Percentiles rank a stretch among this genome's conserved stretches.
phyloP scores from a whole-genome alignment of 1,140 invertebrate species.

The Leucophenga varia region DNA sequence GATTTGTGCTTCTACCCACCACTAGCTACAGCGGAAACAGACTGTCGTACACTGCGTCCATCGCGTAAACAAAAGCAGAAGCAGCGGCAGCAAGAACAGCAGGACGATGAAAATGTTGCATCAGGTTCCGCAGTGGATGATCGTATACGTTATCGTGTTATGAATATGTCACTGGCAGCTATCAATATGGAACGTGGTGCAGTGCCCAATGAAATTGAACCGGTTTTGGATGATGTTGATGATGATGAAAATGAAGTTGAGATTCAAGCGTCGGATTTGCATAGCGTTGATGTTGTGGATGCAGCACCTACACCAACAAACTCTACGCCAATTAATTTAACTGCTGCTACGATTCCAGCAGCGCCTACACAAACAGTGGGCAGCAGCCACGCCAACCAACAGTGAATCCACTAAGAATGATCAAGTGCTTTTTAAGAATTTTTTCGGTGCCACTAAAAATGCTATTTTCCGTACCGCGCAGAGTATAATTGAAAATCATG shows the following conservation, averaged over 20 bases:
- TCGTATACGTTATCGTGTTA: constrained; percentile 44
- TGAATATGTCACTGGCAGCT: constrained; percentile 52
- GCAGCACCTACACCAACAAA: constrained; percentile 22
- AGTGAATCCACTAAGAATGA: constrained; percentile 45
- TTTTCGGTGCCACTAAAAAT: constrained; percentile 55
- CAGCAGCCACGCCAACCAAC: constrained; percentile 23
- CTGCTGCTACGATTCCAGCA: constrained; percentile 15
- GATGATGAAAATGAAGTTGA: not conserved
- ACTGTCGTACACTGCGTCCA: constrained; percentile 41
- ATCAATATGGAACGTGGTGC: constrained; percentile 31
- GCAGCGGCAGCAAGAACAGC: constrained; percentile 11
- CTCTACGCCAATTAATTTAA: constrained; percentile 5
- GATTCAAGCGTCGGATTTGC: not conserved
- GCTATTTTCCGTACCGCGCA: constrained; percentile 56
- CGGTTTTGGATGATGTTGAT: constrained; percentile 12
- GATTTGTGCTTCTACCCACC: constrained; percentile 43
- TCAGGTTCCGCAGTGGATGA: constrained; percentile 13
- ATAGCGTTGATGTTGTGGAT: constrained; percentile 14
- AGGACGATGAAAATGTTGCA: constrained; percentile 5
- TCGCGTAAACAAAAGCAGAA: constrained; percentile 42
- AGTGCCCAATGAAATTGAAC: constrained; percentile 25
- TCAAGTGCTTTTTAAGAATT: constrained; percentile 51
- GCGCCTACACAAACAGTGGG: not conserved
- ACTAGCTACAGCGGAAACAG: constrained; percentile 25
- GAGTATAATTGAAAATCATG: constrained; percentile 55